Base-by-base conservation (phyloP, 1,140 invertebrate genomes). In the Spodoptera litura region DNA sequence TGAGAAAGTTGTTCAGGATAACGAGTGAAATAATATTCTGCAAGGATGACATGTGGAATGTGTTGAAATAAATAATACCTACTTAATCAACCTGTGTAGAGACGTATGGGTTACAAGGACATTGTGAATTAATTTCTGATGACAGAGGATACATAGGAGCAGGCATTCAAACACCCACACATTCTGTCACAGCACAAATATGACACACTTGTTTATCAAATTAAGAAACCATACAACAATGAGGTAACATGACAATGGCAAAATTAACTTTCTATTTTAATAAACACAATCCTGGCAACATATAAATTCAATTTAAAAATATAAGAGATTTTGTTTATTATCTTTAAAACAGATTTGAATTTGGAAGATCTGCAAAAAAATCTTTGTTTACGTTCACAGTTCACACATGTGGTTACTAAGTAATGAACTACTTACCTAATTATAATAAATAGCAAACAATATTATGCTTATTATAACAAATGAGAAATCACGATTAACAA, bases 131-230 rank as follows among this genome's bases (percentile, higher is more conserved):
- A 74, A 61, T 44, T 58, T 12, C 70, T 20, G 55, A 58, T 53
- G 59, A 75, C 59, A 75, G 49, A 11, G 59, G 58, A 35, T 25
- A 64, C 53, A 51, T 62, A 31, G 38, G 53, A 55, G 70, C 53
- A 53, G 6, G 44, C 56, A 52, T 27, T 61, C 62, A 56, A 25
- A 70, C 76, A 13, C 64, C 76, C 38, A 71, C 66, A 12, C 53
- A 31, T 71, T 13, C 35, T 35, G 13, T 10, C 25, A 27, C 35
- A 35, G 55, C 61, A 35, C 44, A 38, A 71, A 53, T 25, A 78
- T 61, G 55, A 71, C 64, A 78, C 44, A 31, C n/a, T 52, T 38
- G 25, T 61, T 31, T 59, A 78, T 78, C 53, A 78, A 78, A 70
- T 78, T 70, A 78, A 70, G 76, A 78, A 51, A 66, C 64, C 55